A percentile compares a stretch with the other conserved stretches of the same genome.
Evolutionary conservation across 2,113 vertebrate genomes (phyloP).

Genomic region (Corythoichthys intestinalis): DNA sequence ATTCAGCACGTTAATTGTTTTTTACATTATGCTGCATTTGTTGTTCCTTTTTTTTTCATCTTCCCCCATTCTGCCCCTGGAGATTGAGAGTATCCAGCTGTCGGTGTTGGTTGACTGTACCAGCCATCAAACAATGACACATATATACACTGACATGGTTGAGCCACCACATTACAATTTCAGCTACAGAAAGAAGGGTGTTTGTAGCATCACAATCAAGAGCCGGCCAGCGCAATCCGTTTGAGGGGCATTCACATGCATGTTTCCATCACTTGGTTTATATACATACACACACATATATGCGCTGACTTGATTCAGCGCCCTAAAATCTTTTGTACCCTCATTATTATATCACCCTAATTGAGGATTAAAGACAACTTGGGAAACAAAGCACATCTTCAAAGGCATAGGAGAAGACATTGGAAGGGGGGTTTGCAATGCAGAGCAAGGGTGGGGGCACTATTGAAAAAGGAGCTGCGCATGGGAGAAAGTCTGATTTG

Average conservation of each 20-base stretch:
- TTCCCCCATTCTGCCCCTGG: slow-evolving; percentile 27
- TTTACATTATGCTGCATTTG: slow-evolving; percentile 8
- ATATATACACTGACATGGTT: slow-evolving; percentile 18
- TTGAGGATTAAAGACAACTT: slow-evolving; percentile 58
- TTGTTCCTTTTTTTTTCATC: slow-evolving; percentile 38
- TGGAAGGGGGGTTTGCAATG: slow-evolving; percentile 9
- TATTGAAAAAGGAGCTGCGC: slow-evolving; percentile 17
- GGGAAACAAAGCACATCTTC: slow-evolving; percentile 65
- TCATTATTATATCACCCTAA: slow-evolving; percentile 57
- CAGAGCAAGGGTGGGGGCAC: slow-evolving; percentile 25
- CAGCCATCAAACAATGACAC: slow-evolving; percentile 52
- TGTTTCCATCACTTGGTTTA: slow-evolving; percentile 11
- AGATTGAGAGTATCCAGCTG: slow-evolving; percentile 56
- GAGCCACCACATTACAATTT: slow-evolving; percentile 36
- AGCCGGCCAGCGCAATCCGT: slow-evolving; percentile 46
- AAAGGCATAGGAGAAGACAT: slow-evolving; percentile 41
- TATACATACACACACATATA: slow-evolving; percentile 20
- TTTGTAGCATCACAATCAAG: slow-evolving; percentile 55
- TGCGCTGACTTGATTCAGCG: slow-evolving; percentile 19
- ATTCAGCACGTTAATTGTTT: no score
- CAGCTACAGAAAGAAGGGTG: slow-evolving; percentile 43
- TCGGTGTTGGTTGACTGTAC: slow-evolving; percentile 62
- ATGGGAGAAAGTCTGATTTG: slow-evolving; percentile 26
- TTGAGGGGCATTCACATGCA: slow-evolving; percentile 33
- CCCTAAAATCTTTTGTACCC: slow-evolving; percentile 27